Evolutionary conservation across 1,140 invertebrate genomes (phyloP).

Genomic region (Leptinotarsa undecemlineata): DNA sequence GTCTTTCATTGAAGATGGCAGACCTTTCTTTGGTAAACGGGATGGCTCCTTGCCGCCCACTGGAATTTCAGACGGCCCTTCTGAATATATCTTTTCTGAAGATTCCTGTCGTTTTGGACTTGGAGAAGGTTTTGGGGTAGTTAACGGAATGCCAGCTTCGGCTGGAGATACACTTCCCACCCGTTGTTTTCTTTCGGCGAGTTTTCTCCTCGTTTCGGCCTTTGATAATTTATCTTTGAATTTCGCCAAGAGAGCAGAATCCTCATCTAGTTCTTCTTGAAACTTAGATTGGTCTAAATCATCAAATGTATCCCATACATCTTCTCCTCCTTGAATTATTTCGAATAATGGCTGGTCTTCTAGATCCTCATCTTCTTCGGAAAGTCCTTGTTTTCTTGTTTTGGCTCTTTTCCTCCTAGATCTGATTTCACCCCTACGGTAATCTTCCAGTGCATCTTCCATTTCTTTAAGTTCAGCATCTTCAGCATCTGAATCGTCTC

Average conservation of each 20-base stretch:
- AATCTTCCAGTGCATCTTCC: constrained; percentile 23
- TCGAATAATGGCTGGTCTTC: constrained; percentile 5
- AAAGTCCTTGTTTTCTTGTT: background rate
- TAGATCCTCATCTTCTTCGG: constrained; percentile 8
- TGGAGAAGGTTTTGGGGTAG: constrained; percentile 31
- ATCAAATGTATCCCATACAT: constrained; percentile 23
- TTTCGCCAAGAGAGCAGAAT: background rate
- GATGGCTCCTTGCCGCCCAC: background rate
- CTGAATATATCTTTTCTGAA: constrained; percentile 23
- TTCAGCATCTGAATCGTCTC: constrained; percentile 22
- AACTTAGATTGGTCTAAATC: constrained; percentile 24
- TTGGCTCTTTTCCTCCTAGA: constrained; percentile 16
- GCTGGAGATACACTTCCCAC: constrained; percentile 25
- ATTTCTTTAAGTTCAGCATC: constrained; percentile 24
- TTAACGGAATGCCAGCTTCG: constrained; percentile 33
- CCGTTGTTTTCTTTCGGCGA: background rate
- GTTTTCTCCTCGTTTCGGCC: background rate
- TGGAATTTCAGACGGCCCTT: background rate
- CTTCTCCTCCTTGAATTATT: background rate
- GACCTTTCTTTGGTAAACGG: background rate
- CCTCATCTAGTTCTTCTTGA: constrained; percentile 16
- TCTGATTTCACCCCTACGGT: constrained; percentile 11
- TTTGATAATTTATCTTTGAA: constrained; percentile 2
- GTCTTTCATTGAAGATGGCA: background rate
- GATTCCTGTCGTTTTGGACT: constrained; percentile 30